Base-by-base conservation (phyloP, 2,888 invertebrate species). In the Helicoverpa assulta region DNA sequence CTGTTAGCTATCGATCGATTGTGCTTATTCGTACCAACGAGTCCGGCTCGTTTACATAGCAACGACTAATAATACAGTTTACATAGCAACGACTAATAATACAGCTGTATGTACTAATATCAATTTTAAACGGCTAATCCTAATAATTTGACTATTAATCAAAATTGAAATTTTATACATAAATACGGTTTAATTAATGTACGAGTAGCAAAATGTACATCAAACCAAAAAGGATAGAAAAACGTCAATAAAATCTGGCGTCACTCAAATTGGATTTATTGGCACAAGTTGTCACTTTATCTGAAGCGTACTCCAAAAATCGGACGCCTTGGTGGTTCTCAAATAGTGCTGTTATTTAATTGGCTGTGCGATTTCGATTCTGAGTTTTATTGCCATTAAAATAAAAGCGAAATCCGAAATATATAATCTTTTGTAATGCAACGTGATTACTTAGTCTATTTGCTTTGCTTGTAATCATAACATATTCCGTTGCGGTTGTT, bases 221-320 rank as follows among this genome's bases (percentile, higher is more conserved):
- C n/a, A 75, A 63, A 52, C 54, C 5, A 56, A 52, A 29, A 0
- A 21, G 12, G 47, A 60, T 50, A 16, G 10, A 2, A 16, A 59
- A 62, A 40, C 7, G 52, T 62, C 29, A 52, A 76, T 73, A 68
- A 73, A 82, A 80, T 80, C 72, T 73, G 76, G 69, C 71, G 57
- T 67, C 59, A 59, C 63, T 67, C 60, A 83, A 86, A 87, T 86
- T 83, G 66, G 74, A 84, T 85, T 88, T 82, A 83, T 83, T 80
- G 76, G 68, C 67, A 73, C 78, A 82, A 83, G 65, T 78, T 82
- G 70, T 75, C 80, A 74, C 67, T 63, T 68, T 74, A 82, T 78
- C 76, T 83, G 75, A 70, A 80, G 77, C 68, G 68, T 67, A 56
- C 66, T 81, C 69, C 50, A 81, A 80, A 69, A 76, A 80, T 81